phyloP scores from a whole-genome alignment of 1,140 invertebrate species.

The Plodia interpunctella region DNA sequence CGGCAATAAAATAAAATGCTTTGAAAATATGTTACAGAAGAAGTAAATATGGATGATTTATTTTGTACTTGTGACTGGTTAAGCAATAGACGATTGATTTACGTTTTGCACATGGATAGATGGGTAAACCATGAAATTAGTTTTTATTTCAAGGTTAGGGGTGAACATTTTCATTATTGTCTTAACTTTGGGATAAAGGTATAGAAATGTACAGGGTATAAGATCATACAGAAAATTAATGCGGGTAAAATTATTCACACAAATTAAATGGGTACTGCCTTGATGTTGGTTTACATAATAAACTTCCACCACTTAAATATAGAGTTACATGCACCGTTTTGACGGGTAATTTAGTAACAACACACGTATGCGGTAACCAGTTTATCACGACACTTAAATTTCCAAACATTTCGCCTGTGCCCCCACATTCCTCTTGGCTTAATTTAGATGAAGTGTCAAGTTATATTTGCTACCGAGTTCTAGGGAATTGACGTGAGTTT shows the following conservation, averaged over 20 bases:
- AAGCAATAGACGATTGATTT: not conserved
- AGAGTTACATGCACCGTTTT: constrained; percentile 52
- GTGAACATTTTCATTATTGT: too few relatives aligned
- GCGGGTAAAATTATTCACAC: not conserved
- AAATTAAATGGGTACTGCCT: not conserved
- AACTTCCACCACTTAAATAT: constrained; percentile 19
- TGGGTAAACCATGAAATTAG: too few relatives aligned
- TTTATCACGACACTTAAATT: not conserved
- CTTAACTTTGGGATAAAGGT: too few relatives aligned
- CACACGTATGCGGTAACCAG: constrained; percentile 25
- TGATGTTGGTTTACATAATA: not conserved
- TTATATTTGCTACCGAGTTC: constrained; percentile 9
- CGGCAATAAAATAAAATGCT: too few relatives aligned
- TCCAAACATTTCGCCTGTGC: not conserved
- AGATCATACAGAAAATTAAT: not conserved
- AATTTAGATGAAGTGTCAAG: not conserved
- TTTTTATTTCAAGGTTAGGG: too few relatives aligned
- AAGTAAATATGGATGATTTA: too few relatives aligned
- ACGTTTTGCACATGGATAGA: too few relatives aligned
- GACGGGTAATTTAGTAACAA: constrained; percentile 51
- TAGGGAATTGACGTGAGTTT: constrained; percentile 13
- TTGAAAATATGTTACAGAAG: too few relatives aligned
- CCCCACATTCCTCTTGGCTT: not conserved
- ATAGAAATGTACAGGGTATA: too few relatives aligned
- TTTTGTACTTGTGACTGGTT: too few relatives aligned